Conservation (phyloP, 2,888 invertebrate species). For the Xylota segnis region DNA sequence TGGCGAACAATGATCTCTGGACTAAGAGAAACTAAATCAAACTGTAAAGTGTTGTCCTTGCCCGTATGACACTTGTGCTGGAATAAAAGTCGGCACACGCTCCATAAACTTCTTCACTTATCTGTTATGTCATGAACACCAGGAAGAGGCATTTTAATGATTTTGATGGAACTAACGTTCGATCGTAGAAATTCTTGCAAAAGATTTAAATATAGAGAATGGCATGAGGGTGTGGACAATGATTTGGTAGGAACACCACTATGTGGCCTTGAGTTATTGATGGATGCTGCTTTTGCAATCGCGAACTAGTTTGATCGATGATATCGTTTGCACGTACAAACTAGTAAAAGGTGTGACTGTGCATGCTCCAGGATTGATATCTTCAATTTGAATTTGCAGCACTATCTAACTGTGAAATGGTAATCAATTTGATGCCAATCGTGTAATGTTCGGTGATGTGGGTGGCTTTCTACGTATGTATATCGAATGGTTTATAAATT, state of each 20-base stretch:
- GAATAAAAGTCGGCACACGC: slow-evolving; percentile 17
- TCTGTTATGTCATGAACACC: slow-evolving; percentile 62
- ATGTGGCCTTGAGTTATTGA: slow-evolving; percentile 61
- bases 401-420: background rate
- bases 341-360: slow-evolving; percentile 37
- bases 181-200: slow-evolving; percentile 19
- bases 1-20: slow-evolving; percentile 42
- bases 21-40: slow-evolving; percentile 48
- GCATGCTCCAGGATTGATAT: slow-evolving; percentile 10
- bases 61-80: slow-evolving; percentile 38
- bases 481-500: no score
- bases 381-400: slow-evolving; percentile 1
- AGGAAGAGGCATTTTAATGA: slow-evolving; percentile 55
- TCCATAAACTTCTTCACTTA: slow-evolving; percentile 43
- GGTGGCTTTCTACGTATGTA: no score
- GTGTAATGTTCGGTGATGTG: no score
- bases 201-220: slow-evolving; percentile 33
- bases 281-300: slow-evolving; percentile 27
- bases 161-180: slow-evolving; percentile 47
- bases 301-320: slow-evolving; percentile 51
- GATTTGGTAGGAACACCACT: slow-evolving; percentile 46
- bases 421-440: background rate
- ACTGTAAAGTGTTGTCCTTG: slow-evolving; percentile 29
- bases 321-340: slow-evolving; percentile 4
- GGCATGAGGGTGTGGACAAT: slow-evolving; percentile 57